Evolutionary conservation across 2,113 vertebrate species (phyloP), one percentile per base, ranked within the genome.

Genomic region (Malurus melanocephalus): DNA sequence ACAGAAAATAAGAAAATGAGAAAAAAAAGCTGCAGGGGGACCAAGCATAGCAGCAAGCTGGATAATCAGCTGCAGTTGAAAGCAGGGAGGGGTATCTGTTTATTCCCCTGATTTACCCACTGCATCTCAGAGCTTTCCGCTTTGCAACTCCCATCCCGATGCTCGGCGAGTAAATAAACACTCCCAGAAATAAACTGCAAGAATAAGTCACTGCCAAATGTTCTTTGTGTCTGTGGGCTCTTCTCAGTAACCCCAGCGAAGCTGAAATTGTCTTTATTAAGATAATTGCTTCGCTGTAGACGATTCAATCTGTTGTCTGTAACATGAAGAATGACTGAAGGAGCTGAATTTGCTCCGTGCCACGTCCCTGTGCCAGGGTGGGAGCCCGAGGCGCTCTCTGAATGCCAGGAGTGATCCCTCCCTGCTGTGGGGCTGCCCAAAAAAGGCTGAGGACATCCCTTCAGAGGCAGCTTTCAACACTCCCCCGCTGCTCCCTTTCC

Each of bases 191-290:
- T 1, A 1, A 93, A 71, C 48, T 55, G 46, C 76, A 76, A 66
- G 66, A 87, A 66, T 18, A 22, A 80, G 19, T 72, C 32, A 59
- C 68, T 2, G 11, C 86, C 84, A 80, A 88, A 93, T 1, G 2
- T 22, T 71, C 71, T 64, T 64, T 20, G 72, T 85, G 64, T 86
- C 74, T 72, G 69, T 69, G 38, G 81, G 56, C 7, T 80, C 71
- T 88, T 88, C 88, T 73, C 80, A 92, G 66, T 87, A 85, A 73
- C 46, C 59, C 62, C 91, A 71, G 61, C n/a, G 87, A 95, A 94
- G 93, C 52, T 51, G 69, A 91, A 94, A 87, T 86, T 59, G 83
- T 88, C 82, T 89, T 90, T 90, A 83, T 78, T 75, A 84, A 96
- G 76, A 84, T 66, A 93, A 96, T 81, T 92, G 75, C 75, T 57